Base-by-base conservation (phyloP, 2,113 vertebrate genomes). In the Semicossyphus pulcher region DNA sequence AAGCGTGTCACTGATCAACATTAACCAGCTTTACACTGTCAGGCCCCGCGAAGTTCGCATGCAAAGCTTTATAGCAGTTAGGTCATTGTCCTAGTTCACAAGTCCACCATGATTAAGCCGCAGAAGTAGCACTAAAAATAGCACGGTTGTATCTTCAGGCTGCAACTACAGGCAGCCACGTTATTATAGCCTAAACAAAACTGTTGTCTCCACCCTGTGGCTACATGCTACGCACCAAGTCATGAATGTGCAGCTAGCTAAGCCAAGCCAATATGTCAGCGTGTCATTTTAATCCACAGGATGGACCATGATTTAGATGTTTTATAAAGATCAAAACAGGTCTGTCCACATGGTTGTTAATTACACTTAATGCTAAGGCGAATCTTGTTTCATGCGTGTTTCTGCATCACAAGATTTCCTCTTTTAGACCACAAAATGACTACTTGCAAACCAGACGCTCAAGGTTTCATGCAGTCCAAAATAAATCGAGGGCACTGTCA, bases 181-280 rank as follows among this genome's bases (percentile, higher is more conserved):
- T 45, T 59, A 29, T 76, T 56, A 16, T 4, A 37, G 10, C 2
- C n/a, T 28, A 20, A 59, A 34, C 54, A 29, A 36, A 51, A 52
- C 58, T 44, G 79, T 52, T 74, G 72, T 69, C 68, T 77, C 80
- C 65, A 61, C 74, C 73, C 59, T 45, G 34, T 25, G 41, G 67
- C 34, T 47, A n/a, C 39, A 16, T 28, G 20, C 32, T 54, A 4
- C 0, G 2, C 65, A 29, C 42, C 41, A 69, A 31, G 61, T 37
- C 37, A 48, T 15, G 25, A 51, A 56, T 26, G 12, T 64, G 36
- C 11, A 53, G 48, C 37, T 34, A 20, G 54, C 28, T 21, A 20
- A 26, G 36, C 71, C 18, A 20, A 21, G 42, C 67, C 51, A 47
- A 3, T n/a, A 23, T 60, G 42, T 59, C 44, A 25, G n/a, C 29